Evolutionary conservation across 2,888 invertebrate genomes (phyloP).

Genomic region (Drosophila picticornis): DNA sequence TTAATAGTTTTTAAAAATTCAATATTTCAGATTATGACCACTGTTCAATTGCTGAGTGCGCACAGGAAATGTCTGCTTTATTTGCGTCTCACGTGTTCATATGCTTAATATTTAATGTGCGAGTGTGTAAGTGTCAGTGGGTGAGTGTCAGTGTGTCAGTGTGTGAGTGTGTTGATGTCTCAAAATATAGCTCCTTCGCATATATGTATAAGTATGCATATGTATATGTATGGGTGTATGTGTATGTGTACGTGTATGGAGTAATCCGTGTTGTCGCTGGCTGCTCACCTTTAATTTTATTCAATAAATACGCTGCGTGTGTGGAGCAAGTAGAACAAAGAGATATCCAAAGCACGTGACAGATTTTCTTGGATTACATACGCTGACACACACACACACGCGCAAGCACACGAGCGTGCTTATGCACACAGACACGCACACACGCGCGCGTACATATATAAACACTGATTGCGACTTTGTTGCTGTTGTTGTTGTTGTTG

Average conservation of each 20-base stretch:
- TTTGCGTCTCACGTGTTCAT: conserved; percentile 46
- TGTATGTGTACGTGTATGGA: not conserved
- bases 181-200: conserved; percentile 11
- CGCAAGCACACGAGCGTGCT: conserved; percentile 1
- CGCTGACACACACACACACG: conserved; percentile 46
- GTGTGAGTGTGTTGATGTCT: conserved; percentile 1
- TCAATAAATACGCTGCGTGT: conserved; percentile 67
- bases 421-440: conserved; percentile 22
- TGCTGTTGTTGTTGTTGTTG: conserved; percentile 56
- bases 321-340: conserved; percentile 57
- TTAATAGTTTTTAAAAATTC: conserved; percentile 1
- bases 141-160: not conserved
- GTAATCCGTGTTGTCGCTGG: conserved; percentile 50
- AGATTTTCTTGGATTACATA: conserved; percentile 75
- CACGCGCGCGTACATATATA: conserved; percentile 4
- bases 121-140: not conserved
- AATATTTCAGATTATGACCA: not conserved
- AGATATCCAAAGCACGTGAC: conserved; percentile 77
- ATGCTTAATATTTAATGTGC: conserved; percentile 51
- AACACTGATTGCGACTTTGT: conserved; percentile 26
- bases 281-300: conserved; percentile 67
- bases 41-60: conserved; percentile 28
- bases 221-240: not conserved
- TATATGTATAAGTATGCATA: not conserved
- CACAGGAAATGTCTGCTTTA: conserved; percentile 6